Conservation (phyloP, 2,113 vertebrate genomes). For the Myodes glareolus region DNA sequence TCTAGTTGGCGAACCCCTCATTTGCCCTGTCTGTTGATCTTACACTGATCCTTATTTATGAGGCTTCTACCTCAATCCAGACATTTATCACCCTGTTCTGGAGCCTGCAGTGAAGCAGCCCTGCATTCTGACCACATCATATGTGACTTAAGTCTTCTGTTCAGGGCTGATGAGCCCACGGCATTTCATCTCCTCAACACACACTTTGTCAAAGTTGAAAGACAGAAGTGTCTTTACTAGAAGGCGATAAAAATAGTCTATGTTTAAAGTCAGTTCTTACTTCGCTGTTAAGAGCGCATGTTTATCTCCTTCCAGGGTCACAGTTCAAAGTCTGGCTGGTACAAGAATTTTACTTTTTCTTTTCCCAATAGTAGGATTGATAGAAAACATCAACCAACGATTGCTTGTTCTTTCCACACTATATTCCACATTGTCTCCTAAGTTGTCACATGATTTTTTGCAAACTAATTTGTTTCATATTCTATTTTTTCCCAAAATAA, state of each 20-base stretch:
- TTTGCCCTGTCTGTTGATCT: background rate
- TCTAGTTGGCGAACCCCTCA: background rate
- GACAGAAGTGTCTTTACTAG: background rate
- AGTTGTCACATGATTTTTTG: background rate
- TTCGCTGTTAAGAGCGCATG: background rate
- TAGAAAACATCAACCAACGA: background rate
- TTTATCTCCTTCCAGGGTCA: background rate
- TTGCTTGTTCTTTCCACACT: background rate
- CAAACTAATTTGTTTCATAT: background rate
- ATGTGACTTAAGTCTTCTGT: background rate
- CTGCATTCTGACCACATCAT: background rate
- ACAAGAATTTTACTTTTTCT: background rate
- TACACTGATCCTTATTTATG: background rate
- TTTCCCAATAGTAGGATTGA: background rate
- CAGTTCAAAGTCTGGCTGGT: background rate
- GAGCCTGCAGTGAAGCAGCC: background rate
- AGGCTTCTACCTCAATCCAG: background rate
- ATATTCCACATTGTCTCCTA: background rate
- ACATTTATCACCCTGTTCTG: background rate
- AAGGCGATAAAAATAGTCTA: background rate
- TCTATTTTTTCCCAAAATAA: slow-evolving; percentile 20
- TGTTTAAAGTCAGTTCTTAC: background rate
- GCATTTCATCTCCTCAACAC: background rate
- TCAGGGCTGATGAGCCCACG: background rate
- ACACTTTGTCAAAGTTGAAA: background rate